These are phyloP conservation scores for Pelusios castaneus DNA, from an alignment of 2,113 vertebrate species.

Conservation along the genomic window DNA sequence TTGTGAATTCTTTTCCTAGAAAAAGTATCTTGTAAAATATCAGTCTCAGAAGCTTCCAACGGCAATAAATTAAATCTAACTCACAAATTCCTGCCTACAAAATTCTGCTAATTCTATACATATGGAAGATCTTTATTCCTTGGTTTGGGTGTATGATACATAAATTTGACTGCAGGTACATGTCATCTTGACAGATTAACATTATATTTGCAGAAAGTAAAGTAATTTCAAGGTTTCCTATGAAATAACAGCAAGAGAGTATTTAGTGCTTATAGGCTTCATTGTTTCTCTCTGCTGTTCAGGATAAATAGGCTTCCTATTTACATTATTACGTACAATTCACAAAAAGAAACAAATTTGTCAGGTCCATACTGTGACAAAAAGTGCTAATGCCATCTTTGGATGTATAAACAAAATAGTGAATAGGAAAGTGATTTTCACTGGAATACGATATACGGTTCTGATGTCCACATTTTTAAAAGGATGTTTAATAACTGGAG, in stretches of 20 bases:
- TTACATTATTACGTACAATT: neutral
- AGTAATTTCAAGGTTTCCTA: neutral
- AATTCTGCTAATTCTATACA: neutral
- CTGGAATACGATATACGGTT: neutral
- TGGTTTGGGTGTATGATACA: neutral
- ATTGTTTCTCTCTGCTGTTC: neutral
- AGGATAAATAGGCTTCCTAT: neutral
- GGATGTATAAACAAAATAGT: neutral
- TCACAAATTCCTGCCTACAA: neutral
- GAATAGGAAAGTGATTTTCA: neutral
- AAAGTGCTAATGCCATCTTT: neutral
- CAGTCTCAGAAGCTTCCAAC: neutral
- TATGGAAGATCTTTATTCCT: neutral
- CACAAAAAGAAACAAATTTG: neutral
- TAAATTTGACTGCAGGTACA: neutral
- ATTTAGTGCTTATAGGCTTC: neutral
- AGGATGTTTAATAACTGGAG: neutral
- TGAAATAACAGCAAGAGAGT: neutral
- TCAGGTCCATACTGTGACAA: neutral
- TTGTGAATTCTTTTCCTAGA: neutral
- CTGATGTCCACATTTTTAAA: neutral
- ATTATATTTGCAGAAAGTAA: neutral
- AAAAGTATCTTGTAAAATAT: neutral
- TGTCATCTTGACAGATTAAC: fast-evolving
- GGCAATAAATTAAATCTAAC: neutral